Base-by-base conservation (phyloP, 2,113 vertebrate genomes). In the Numida meleagris region DNA sequence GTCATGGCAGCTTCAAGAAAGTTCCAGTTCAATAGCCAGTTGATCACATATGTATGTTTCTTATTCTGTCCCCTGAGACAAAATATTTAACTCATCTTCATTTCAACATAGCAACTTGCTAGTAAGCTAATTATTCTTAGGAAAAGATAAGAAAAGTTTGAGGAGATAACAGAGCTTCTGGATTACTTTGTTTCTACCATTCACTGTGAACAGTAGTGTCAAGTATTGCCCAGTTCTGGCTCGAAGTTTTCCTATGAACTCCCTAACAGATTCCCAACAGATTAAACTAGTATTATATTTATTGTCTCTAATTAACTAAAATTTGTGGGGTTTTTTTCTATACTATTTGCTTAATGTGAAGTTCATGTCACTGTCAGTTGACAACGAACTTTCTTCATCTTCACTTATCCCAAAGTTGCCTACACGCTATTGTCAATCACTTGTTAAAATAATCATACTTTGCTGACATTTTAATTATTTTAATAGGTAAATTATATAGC, bases 381-480 rank as follows among this genome's bases (percentile, higher is more conserved):
- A 81, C 86, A 96, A 17, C 50, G 74, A 86, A 29, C 19, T 86
- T 48, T 76, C 73, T 86, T 73, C 23, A 27, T 57, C 53, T 62
- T 81, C 55, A 61, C 33, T 81, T 65, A n/a, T 66, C 34, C 82
- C 34, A 70, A 83, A 93, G 25, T 7, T 88, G 29, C 86, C 80
- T 78, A 31, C 17, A 70, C 51, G 38, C 3, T 67, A 55, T 88
- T 66, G 84, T 90, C 46, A 88, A 88, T 95, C 73, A 61, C 18
- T 90, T 90, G 38, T 78, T 90, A 90, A 93, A 93, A 72, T 90
- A 79, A 82, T 45, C n/a, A 21, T 33, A 45, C 29, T 45, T 45
- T 70, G 29, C 71, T 93, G 74, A 61, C 57, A 65, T 81, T 40
- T 78, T 90, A 92, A 86, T 93, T 83, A 72, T 79, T 84, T 89